Percentiles rank a stretch among this genome's conserved stretches.
Conservation (phyloP, 2,113 vertebrate genomes). For the western clawed frog (Xenopus tropicalis) region DNA sequence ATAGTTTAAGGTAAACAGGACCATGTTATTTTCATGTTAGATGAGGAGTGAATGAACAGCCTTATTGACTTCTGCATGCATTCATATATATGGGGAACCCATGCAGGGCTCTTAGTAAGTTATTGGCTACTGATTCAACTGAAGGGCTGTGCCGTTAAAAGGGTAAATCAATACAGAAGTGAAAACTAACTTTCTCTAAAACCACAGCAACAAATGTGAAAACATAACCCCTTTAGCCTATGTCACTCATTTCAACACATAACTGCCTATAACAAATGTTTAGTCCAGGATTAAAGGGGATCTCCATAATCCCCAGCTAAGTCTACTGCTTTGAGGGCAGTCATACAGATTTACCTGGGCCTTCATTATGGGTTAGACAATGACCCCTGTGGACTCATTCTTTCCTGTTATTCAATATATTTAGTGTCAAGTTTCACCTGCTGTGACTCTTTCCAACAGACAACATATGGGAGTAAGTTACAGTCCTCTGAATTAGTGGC, state of each 20-base stretch:
- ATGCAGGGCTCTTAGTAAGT: too few relatives aligned
- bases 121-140: too few relatives aligned
- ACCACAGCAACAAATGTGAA: too few relatives aligned
- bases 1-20: too few relatives aligned
- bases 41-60: too few relatives aligned
- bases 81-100: too few relatives aligned
- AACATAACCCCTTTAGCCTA: not conserved
- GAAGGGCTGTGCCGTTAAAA: too few relatives aligned
- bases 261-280: not conserved
- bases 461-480: not conserved
- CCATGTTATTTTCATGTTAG: too few relatives aligned
- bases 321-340: not conserved
- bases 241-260: not conserved
- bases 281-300: not conserved
- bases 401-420: not conserved
- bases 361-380: not conserved
- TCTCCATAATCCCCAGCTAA: not conserved
- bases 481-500: not conserved
- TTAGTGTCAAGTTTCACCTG: not conserved
- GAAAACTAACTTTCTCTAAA: too few relatives aligned
- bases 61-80: too few relatives aligned
- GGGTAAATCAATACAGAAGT: too few relatives aligned
- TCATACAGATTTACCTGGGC: not conserved
- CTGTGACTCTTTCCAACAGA: not conserved
- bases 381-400: not conserved